These are phyloP conservation scores for Dipodomys stephensi DNA, from an alignment of 2,113 vertebrate species.

Conservation along the genomic window DNA sequence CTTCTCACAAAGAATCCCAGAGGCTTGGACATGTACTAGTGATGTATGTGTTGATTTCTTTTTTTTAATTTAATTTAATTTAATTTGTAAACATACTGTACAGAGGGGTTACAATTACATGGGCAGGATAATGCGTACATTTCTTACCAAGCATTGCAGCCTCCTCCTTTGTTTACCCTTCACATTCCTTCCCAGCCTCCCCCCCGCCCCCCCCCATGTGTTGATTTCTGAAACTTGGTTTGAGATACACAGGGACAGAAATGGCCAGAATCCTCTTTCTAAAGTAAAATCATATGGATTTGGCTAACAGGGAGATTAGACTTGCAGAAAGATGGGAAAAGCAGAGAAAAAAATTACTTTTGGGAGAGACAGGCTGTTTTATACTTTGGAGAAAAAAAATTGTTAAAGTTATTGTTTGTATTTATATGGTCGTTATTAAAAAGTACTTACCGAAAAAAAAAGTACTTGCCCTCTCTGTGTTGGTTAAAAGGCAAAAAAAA, in stretches of 20 bases:
- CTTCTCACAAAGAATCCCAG: background rate
- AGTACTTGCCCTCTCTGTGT: background rate
- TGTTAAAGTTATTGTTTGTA: background rate
- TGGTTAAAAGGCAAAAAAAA: background rate
- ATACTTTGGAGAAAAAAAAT: background rate
- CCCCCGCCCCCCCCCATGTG: too few relatives aligned
- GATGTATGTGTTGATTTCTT: background rate
- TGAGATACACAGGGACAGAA: background rate
- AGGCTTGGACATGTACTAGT: background rate
- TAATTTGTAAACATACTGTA: too few relatives aligned
- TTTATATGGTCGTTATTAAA: background rate
- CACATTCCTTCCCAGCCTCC: too few relatives aligned
- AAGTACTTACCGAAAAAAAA: background rate
- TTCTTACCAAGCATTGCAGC: too few relatives aligned
- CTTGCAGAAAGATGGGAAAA: slow-evolving; percentile 9
- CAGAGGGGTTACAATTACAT: too few relatives aligned
- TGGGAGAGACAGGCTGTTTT: background rate
- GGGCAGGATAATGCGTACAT: too few relatives aligned
- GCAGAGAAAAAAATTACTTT: background rate
- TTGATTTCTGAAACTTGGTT: background rate
- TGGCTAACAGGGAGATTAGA: background rate
- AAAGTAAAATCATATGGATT: background rate
- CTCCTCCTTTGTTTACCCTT: too few relatives aligned
- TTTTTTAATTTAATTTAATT: too few relatives aligned
- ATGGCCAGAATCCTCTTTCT: background rate